Evolutionary conservation across 92 coral and sea anemone species (phyloP).

Genomic region (Palythoa heliodiscus): DNA sequence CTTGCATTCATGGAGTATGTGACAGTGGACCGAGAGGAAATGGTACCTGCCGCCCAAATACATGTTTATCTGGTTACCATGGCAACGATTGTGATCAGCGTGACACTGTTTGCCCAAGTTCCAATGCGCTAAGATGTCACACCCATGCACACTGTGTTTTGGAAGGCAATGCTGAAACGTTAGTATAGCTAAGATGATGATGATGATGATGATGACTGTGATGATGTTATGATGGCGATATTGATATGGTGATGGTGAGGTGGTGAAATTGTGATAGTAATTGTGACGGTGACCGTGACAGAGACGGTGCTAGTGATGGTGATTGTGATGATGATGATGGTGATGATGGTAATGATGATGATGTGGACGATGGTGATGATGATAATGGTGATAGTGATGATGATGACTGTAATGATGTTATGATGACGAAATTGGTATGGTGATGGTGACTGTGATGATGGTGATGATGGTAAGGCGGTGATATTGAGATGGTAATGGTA

Average conservation of each 20-base stretch:
- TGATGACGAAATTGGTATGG: too few relatives aligned
- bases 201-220: not conserved
- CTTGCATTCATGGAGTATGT: conserved; percentile 86
- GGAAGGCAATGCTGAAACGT: conserved; percentile 62
- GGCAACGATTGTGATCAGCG: conserved; percentile 78
- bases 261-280: not conserved
- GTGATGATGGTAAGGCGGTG: not conserved
- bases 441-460: too few relatives aligned
- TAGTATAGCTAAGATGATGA: not conserved
- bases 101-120: conserved; percentile 53
- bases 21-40: conserved; percentile 74
- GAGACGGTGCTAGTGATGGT: not conserved
- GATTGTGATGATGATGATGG: not conserved
- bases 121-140: conserved; percentile 67
- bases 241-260: not conserved
- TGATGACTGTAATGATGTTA: not conserved
- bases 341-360: not conserved
- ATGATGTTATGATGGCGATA: conserved; percentile 44
- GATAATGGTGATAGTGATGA: not conserved
- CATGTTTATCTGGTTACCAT: conserved; percentile 83
- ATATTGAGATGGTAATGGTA: not conserved
- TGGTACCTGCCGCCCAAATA: conserved; percentile 79
- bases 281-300: not conserved
- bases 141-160: conserved; percentile 63
- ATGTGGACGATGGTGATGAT: not conserved